Percentiles rank a stretch among this genome's conserved stretches.
These are phyloP conservation scores for Chlorocebus sabaeus DNA, from an alignment of 2,113 vertebrate species.

Conservation along the genomic window DNA sequence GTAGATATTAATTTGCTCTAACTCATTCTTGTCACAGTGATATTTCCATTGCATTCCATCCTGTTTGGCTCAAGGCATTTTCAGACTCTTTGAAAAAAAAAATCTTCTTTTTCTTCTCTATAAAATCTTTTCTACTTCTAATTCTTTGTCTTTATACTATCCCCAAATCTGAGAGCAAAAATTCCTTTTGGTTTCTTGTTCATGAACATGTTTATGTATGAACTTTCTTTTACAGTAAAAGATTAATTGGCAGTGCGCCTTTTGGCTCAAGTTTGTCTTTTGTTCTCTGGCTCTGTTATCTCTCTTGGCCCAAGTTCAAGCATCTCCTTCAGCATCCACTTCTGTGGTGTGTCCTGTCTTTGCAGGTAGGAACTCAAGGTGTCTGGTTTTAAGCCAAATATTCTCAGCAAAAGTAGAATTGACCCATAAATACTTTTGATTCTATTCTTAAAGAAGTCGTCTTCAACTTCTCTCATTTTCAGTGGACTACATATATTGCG, in stretches of 20 bases:
- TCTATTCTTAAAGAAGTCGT: slow-evolving; percentile 24
- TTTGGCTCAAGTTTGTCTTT: slow-evolving; percentile 45
- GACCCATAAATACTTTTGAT: slow-evolving; percentile 14
- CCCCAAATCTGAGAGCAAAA: background rate
- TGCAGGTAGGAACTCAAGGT: slow-evolving; percentile 61
- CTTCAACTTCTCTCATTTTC: background rate
- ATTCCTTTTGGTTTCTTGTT: background rate
- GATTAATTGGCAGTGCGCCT: slow-evolving; percentile 32
- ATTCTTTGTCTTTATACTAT: background rate
- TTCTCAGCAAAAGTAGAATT: slow-evolving; percentile 23
- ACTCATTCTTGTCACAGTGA: background rate
- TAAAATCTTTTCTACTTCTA: background rate
- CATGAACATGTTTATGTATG: background rate
- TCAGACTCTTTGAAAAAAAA: background rate
- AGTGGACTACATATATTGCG: background rate
- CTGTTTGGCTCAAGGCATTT: background rate
- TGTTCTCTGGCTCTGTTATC: slow-evolving; percentile 63
- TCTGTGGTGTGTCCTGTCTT: slow-evolving; percentile 61
- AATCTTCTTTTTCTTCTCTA: background rate
- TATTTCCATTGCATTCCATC: background rate
- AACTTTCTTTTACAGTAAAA: background rate
- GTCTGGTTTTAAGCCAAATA: slow-evolving; percentile 72
- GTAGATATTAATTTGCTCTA: background rate
- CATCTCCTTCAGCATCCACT: slow-evolving; percentile 47
- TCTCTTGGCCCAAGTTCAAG: slow-evolving; percentile 66